These are phyloP conservation scores for Manacus vitellinus DNA, from an alignment of 2,113 vertebrate species.

Conservation along the genomic window DNA sequence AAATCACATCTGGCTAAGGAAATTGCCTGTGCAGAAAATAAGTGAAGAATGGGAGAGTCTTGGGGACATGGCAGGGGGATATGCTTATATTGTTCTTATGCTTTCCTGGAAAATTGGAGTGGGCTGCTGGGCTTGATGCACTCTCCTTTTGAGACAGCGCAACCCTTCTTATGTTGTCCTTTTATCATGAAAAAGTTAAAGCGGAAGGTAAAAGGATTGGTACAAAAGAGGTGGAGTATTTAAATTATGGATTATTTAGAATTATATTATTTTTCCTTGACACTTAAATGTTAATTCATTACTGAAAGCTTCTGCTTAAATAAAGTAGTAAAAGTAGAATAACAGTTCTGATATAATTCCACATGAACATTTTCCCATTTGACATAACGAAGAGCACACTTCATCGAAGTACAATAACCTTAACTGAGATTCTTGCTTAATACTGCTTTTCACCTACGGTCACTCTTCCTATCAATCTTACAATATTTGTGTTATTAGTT, in stretches of 20 bases:
- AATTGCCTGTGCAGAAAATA: not conserved
- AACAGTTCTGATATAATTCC: not conserved
- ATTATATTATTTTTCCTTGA: not conserved
- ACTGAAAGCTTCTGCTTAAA: not conserved
- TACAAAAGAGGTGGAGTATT: not conserved
- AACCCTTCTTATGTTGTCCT: not conserved
- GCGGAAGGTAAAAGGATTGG: not conserved
- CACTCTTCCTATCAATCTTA: not conserved
- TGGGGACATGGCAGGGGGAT: too few relatives aligned
- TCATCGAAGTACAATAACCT: not conserved
- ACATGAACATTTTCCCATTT: not conserved
- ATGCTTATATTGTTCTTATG: not conserved
- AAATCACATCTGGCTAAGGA: not conserved
- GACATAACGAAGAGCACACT: not conserved
- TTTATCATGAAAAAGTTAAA: fast-evolving
- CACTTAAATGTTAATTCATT: not conserved
- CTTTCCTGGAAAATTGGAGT: not conserved
- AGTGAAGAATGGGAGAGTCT: not conserved
- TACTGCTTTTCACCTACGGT: not conserved
- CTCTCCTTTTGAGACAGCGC: not conserved
- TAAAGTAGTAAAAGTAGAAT: not conserved
- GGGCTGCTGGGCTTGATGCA: not conserved
- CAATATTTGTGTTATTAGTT: not conserved
- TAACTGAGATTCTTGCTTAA: not conserved
- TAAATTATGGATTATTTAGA: not conserved